Percentiles rank a stretch among this genome's conserved stretches.
These are phyloP conservation scores for Pyrrhosoma nymphula DNA, from an alignment of 2,888 invertebrate genomes.

Conservation along the genomic window DNA sequence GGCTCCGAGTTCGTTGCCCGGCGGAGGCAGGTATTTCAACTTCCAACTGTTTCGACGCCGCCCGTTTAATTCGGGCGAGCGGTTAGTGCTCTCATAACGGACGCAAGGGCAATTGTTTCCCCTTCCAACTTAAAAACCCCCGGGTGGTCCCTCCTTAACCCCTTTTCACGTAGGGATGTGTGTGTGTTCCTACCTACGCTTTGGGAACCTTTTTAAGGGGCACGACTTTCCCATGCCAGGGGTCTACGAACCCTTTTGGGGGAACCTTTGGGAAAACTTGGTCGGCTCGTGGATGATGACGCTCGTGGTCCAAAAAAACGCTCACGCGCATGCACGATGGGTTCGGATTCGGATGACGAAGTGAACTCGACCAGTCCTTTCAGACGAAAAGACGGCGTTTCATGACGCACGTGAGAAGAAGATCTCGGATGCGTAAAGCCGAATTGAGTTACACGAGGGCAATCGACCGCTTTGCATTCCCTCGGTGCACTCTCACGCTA, in stretches of 20 bases:
- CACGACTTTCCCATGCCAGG: not conserved
- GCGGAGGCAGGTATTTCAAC: constrained; percentile 36
- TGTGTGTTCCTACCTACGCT: not conserved
- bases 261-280: not conserved
- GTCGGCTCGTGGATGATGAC: not conserved
- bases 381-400: not conserved
- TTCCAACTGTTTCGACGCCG: not conserved
- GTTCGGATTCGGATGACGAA: not conserved
- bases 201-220: not conserved
- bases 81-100: not conserved
- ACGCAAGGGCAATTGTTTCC: not conserved
- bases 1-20: not conserved
- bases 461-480: no score
- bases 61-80: not conserved
- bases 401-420: not conserved
- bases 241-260: not conserved
- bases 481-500: no score
- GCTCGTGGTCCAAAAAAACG: not conserved
- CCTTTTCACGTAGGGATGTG: not conserved
- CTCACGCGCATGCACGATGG: not conserved
- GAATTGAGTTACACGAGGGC: not conserved
- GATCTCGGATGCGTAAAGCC: not conserved
- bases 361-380: not conserved
- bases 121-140: not conserved
- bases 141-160: not conserved